Evolutionary conservation across 2,888 invertebrate species (phyloP).

Genomic region (Nudaria mundana): DNA sequence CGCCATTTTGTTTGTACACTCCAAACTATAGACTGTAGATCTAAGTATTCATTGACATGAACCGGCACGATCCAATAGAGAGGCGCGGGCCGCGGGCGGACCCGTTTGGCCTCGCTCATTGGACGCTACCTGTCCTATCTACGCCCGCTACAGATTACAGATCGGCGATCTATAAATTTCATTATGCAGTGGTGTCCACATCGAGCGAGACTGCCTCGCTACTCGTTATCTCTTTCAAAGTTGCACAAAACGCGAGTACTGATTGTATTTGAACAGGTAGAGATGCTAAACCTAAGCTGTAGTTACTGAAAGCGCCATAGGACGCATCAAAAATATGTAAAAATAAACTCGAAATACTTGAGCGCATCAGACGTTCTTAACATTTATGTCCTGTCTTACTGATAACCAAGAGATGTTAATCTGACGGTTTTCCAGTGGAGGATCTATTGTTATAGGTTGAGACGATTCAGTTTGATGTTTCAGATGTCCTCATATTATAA

Average conservation of each 20-base stretch:
- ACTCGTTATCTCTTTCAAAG: slow-evolving; percentile 12
- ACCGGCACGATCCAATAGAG: slow-evolving; percentile 6
- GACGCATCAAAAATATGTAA: too few relatives aligned
- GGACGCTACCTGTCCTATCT: slow-evolving; percentile 22
- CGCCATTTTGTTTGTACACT: slow-evolving; percentile 43
- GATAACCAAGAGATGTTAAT: too few relatives aligned
- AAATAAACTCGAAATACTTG: too few relatives aligned
- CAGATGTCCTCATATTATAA: too few relatives aligned
- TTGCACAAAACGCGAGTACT: slow-evolving; percentile 6
- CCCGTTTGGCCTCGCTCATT: slow-evolving; percentile 28
- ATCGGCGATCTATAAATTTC: slow-evolving; percentile 17
- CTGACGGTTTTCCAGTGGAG: too few relatives aligned
- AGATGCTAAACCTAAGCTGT: too few relatives aligned
- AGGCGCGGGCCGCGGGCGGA: slow-evolving; percentile 20
- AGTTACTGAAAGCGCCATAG: too few relatives aligned
- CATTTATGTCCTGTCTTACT: too few relatives aligned
- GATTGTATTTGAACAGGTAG: slow-evolving; percentile 11
- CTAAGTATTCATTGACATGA: slow-evolving; percentile 11
- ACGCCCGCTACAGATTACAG: slow-evolving; percentile 6
- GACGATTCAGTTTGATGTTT: too few relatives aligned
- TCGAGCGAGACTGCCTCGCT: slow-evolving; percentile 1
- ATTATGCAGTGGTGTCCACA: slow-evolving; percentile 7
- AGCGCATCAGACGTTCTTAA: too few relatives aligned
- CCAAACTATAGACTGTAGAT: slow-evolving; percentile 24
- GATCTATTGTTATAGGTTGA: too few relatives aligned